Base-by-base conservation (phyloP, 2,888 invertebrate genomes). In the Caenorhabditis becei region DNA sequence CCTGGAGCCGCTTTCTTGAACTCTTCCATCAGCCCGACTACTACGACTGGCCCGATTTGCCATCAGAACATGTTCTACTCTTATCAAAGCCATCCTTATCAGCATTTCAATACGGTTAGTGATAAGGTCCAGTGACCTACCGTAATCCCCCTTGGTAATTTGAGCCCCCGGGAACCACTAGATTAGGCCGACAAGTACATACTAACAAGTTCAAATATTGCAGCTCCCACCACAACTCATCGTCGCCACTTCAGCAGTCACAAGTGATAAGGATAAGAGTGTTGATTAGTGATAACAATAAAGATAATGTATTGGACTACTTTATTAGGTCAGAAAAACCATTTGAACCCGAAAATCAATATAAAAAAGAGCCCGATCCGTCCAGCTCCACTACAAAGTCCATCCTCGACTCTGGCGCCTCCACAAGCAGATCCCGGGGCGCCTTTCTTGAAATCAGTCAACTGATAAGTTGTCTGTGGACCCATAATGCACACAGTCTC, bases 1-100 rank as follows among this genome's bases (percentile, higher is more conserved):
- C 80, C 80, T 2, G 80, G 80, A 37, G 71, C 77, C 8, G 71
- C 77, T 3, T 66, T 80, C 0, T 56, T 74, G 37, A 72, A 63
- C 49, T 72, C 72, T 2, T 56, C 61, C 3, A 28, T 59, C 28
- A 63, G 56, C 18, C 62, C 71, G 20, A 37, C 16, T 11, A 14
- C n/a, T 26, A n/a, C 54, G 1, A 14, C 28, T n/a, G 14, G 35
- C 20, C 63, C 61, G 11, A 54, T 71, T n/a, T 62, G 71, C 28
- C 71, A 71, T 71, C 71, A 53, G 35, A 71, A 61, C 23, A 59
- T 59, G 32, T 78, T 78, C 28, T 65, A 63, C 37, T 37, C 49
- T 7, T 65, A 59, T 5, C 11, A 35, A 47, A 20, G 47, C 10
- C 56, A 78, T 26, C 71, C 41, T 8, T 78, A 71, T 54, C 53